Evolutionary conservation across 35 echinoderm and acorn worm genomes (phyloP).

Genomic region (Stichopus chloronotus): DNA sequence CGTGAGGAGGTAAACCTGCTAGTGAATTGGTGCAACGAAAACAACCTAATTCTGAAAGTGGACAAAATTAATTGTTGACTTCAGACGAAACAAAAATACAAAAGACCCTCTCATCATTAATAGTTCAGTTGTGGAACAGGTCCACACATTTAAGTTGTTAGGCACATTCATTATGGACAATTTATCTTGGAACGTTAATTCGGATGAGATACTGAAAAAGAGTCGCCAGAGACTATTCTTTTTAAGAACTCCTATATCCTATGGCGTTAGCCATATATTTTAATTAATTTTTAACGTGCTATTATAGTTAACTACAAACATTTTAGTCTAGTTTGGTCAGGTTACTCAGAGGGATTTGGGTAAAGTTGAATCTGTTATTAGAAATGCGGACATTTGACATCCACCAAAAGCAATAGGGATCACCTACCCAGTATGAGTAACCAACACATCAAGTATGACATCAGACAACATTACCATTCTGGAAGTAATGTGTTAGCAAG

Average conservation of each 20-base stretch:
- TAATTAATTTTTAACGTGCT: neutral
- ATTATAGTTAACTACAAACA: neutral
- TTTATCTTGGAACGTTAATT: constrained; percentile 10
- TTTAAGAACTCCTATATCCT: neutral
- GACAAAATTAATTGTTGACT: constrained; percentile 38
- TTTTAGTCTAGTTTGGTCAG: neutral
- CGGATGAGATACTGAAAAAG: neutral
- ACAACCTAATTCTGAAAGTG: constrained; percentile 23
- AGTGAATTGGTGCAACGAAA: constrained; percentile 28
- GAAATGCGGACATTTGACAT: too few relatives aligned
- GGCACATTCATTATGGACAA: neutral
- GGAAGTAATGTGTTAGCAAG: too few relatives aligned
- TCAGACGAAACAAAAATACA: constrained; percentile 15
- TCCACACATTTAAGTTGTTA: neutral
- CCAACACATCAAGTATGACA: too few relatives aligned
- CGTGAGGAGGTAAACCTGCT: neutral
- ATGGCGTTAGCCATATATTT: neutral
- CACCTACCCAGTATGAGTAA: too few relatives aligned
- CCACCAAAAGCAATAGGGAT: too few relatives aligned
- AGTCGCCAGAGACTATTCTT: constrained; percentile 24
- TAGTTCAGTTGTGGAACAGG: constrained; percentile 9
- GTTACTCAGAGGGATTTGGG: neutral
- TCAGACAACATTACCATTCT: too few relatives aligned
- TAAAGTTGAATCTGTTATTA: too few relatives aligned
- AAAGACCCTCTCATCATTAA: constrained; percentile 12